These are phyloP conservation scores for Chaetodon trifasciatus DNA, from an alignment of 2,797 vertebrate genomes.

Conservation along the genomic window DNA sequence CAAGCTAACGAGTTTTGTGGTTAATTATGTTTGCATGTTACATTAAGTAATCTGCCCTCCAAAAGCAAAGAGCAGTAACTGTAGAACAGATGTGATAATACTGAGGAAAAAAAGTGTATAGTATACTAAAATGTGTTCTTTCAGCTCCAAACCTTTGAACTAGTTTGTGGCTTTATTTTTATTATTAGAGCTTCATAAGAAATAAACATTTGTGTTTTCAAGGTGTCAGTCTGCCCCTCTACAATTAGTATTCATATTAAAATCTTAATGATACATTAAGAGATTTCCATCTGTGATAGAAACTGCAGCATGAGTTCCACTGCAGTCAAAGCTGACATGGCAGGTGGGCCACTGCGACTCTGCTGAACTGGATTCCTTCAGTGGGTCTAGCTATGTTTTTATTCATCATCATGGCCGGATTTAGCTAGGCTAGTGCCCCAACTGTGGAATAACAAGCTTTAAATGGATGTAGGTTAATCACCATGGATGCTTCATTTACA, in stretches of 20 bases:
- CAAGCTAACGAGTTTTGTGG: not conserved
- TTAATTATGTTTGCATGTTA: constrained; percentile 20
- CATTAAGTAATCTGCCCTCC: not conserved
- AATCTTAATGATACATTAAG: not conserved
- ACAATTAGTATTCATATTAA: not conserved
- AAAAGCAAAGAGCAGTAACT: not conserved
- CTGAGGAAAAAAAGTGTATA: not conserved
- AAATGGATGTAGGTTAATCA: not conserved
- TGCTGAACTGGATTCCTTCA: not conserved
- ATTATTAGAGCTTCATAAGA: not conserved
- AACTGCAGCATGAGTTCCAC: not conserved
- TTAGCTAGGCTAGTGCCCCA: too few species aligned
- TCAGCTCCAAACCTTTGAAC: not conserved
- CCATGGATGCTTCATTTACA: not conserved
- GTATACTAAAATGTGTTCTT: not conserved
- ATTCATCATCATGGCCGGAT: not conserved
- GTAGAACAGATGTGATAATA: too few species aligned
- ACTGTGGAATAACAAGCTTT: not conserved
- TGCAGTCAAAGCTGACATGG: not conserved
- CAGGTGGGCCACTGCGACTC: not conserved
- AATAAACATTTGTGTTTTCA: not conserved
- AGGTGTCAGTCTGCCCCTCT: not conserved
- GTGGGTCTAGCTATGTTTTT: not conserved
- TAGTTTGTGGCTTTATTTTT: not conserved
- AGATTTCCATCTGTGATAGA: not conserved